Evolutionary conservation across 2,888 invertebrate species (phyloP).

Genomic region (Mimumesa dahlbomi): DNA sequence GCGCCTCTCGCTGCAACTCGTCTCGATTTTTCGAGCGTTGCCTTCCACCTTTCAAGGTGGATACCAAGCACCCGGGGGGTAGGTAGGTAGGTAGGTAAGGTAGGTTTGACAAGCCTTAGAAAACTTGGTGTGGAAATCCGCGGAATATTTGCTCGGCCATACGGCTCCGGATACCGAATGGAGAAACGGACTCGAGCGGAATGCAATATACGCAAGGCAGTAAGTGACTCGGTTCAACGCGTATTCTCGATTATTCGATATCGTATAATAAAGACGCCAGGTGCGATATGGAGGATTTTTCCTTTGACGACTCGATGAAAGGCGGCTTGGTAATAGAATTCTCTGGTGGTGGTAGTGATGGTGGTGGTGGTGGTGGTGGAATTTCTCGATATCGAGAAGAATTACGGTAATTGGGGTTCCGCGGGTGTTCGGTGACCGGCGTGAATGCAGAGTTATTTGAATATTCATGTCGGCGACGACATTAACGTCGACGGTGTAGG

Average conservation of each 20-base stretch:
- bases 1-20: conserved; percentile 19
- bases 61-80: not conserved
- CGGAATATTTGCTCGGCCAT: conserved; percentile 3
- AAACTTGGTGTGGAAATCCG: not conserved
- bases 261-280: conserved; percentile 12
- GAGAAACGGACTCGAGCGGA: conserved; percentile 20
- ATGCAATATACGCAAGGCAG: conserved; percentile 44
- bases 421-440: not conserved
- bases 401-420: conserved; percentile 5
- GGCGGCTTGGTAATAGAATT: not conserved
- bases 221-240: conserved; percentile 25
- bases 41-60: conserved; percentile 22
- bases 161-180: not conserved
- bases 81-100: too few species aligned
- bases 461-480: not conserved
- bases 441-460: not conserved
- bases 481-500: conserved; percentile 12
- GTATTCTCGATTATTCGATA: conserved; percentile 13
- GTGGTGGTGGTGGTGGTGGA: not conserved
- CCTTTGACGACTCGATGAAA: conserved; percentile 11
- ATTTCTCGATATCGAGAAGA: not conserved
- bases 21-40: conserved; percentile 22
- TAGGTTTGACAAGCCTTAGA: not conserved
- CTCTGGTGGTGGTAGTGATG: not conserved
- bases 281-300: conserved; percentile 11